Base-by-base conservation (phyloP, 2,888 invertebrate genomes). In the Candidula unifasciata region DNA sequence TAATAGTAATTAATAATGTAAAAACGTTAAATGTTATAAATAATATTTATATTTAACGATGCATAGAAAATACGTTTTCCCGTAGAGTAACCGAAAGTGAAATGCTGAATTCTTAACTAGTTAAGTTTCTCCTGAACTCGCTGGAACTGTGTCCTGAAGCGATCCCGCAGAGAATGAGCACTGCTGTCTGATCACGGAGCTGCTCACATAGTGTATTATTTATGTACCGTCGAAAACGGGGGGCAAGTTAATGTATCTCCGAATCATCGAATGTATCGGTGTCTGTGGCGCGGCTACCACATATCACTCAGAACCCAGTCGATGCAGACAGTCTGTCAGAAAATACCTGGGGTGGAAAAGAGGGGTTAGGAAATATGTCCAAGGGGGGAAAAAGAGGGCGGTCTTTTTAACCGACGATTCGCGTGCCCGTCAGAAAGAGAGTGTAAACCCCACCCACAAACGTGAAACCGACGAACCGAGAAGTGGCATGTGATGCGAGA, bases 391-490 rank as follows among this genome's bases (percentile, higher is more conserved):
- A 37, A 30, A 79, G 33, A 37, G 68, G 79, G 79, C 79, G 79
- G 79, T 79, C 57, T 57, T 30, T 60, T 3, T 52, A 30, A 3
- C 44, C 79, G 30, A 21, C 66, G 44, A 37, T 57, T 52, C 79
- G 79, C 68, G 79, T 79, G 79, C 79, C 79, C 66, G 79, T 79
- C 79, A 79, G 66, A 37, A 13, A 30, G 21, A 27, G n/a, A 30
- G 21, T 13, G 0, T 35, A 79, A 79, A 79, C 79, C 79, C 79
- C 79, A 79, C 79, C 79, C 79, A 79, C 79, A 35, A n/a, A 79
- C 18, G 66, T 44, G 79, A 18, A 79, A 2, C 66, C 66, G 79
- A 33, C 79, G 79, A 79, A 79, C 79, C 79, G 79, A 66, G 66
- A 68, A 79, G 52, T 44, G 27, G 79, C 79, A 44, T 66, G 79